Evolutionary conservation across 2,797 vertebrate genomes (phyloP), one percentile per base, ranked within the genome.

Genomic region (Odontamblyopus rebecca): DNA sequence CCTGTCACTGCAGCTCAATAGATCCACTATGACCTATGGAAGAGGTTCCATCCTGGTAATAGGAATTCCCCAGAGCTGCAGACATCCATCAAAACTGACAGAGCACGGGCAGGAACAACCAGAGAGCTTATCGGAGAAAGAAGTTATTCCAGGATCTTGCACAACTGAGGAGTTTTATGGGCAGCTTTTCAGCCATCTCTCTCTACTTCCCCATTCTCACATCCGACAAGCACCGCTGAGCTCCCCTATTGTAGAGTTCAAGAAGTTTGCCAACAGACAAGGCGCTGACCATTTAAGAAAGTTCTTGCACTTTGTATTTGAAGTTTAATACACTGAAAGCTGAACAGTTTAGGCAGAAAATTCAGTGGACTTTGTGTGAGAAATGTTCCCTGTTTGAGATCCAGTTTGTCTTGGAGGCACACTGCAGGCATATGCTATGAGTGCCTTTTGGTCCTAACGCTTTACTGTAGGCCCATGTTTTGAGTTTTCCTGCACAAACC

Each of bases 11-110:
- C 54, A 57, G 71, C 70, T 41, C 72, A 67, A 61, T 82, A 70
- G 44, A 73, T 82, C 61, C 71, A 67, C 61, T 81, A 71, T 54
- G 69, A 81, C 61, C 57, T 79, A 68, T 74, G 48, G 30, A 64
- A 18, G 72, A 80, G 57, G 88, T 73, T 88, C 82, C 81, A 80
- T 88, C 85, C 73, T 84, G 81, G 83, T 88, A 89, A 86, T 86
- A 66, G 75, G 82, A 84, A 79, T 76, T 48, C 69, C 83, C 71
- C 44, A 80, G 60, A 70, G 70, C 74, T 74, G 79, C 79, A 85
- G 23, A 80, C 82, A 89, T 92, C 67, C 62, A 0, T 91, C 85
- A 82, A 59, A 73, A 66, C 61, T 82, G 76, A 84, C 77, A 80
- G 19, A 44, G 32, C 81, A 77, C 15, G 62, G n/a, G 38, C 35